Conservation (phyloP, 2,797 vertebrate species). For the Scleropages formosus region DNA sequence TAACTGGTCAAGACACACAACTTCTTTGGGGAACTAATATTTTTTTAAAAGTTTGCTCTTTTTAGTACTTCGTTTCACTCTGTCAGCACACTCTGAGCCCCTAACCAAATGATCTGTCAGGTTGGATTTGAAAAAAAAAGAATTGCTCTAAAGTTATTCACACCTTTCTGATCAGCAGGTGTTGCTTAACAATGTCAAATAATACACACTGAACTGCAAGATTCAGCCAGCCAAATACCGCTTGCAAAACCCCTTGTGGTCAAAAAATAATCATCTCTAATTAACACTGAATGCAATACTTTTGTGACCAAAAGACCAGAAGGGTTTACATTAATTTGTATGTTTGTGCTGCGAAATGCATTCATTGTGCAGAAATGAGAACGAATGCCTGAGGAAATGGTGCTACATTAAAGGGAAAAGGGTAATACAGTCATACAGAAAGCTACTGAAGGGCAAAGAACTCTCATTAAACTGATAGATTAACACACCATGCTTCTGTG, state of each 20-base stretch:
- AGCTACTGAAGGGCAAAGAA: not conserved
- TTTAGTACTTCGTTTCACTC: slow-evolving; percentile 37
- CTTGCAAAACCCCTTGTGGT: too few species aligned
- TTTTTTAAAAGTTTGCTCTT: slow-evolving; percentile 45
- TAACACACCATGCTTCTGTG: too few species aligned
- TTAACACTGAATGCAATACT: too few species aligned
- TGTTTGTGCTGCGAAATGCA: slow-evolving; percentile 30
- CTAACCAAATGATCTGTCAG: too few species aligned
- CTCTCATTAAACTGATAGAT: not conserved
- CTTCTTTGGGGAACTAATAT: slow-evolving; percentile 47
- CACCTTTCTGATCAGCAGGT: too few species aligned
- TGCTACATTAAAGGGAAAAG: slow-evolving; percentile 14
- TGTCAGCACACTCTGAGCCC: not conserved
- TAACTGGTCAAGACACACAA: slow-evolving; percentile 50
- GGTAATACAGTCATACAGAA: not conserved
- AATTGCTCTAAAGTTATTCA: too few species aligned
- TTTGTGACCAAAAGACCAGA: not conserved
- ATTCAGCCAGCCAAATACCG: too few species aligned
- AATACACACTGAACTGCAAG: too few species aligned
- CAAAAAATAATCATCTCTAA: too few species aligned
- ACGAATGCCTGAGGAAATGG: slow-evolving; percentile 18
- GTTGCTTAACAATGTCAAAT: too few species aligned
- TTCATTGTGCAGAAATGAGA: slow-evolving; percentile 17
- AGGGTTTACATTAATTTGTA: slow-evolving; percentile 25
- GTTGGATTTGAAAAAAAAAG: too few species aligned